Evolutionary conservation across 2,113 vertebrate genomes (phyloP), one percentile per base, ranked within the genome.

Genomic region (Cephalopholis sonnerati): DNA sequence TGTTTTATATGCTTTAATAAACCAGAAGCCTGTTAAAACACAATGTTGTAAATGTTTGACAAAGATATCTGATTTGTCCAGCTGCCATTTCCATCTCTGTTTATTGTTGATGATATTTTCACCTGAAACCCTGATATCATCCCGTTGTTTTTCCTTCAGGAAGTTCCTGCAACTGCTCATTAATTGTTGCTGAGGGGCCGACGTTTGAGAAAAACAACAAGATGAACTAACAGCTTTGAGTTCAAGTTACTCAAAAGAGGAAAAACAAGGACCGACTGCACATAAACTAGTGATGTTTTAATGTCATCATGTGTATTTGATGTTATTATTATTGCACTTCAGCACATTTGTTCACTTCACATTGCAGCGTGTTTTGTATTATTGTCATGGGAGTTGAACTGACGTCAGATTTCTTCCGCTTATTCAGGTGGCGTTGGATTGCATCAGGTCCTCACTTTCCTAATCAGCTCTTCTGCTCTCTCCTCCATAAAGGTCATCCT

Each of bases 71-170:
- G 63, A 69, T 62, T 44, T 69, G 44, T 77, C 57, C 74, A 77
- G 62, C 81, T 83, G 78, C 63, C 39, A 44, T 65, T 71, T 82
- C 70, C 78, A 74, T 65, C 5, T 2, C 61, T 85, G 82, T 91
- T 89, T 91, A 83, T 81, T 87, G 88, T 74, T 84, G 80, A 87
- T 81, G 78, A 82, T 82, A 81, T 91, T 93, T 92, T 92, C 86
- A 91, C 87, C 83, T 87, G 82, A 80, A 84, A 27, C 82, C 4
- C 82, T 88, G 83, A 92, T 87, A 83, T 92, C 85, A 87, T 86
- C 80, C 82, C 63, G 79, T 85, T 91, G 89, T 92, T 93, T 93
- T 88, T 90, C 90, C 89, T 90, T 89, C 90, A 94, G 91, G 93
- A 95, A 93, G 87, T 93, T 92, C 91, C 93, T 92, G 85, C 77